phyloP scores from a whole-genome alignment of 2,797 vertebrate genomes.

The Coregonus suidteri region DNA sequence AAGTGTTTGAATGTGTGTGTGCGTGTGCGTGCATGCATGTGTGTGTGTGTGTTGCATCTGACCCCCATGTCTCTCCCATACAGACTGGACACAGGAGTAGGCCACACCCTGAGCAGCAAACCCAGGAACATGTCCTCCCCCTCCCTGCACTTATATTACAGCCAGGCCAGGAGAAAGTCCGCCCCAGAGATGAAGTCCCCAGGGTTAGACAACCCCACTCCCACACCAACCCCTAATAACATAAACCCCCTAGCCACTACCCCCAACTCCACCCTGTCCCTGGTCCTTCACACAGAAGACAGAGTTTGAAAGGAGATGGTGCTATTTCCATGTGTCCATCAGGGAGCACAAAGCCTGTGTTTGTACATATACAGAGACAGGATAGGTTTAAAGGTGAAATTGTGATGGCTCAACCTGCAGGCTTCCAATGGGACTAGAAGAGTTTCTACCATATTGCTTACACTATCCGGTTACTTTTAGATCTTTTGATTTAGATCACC shows the following conservation, averaged over 20 bases:
- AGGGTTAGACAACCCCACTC: conserved; percentile 66
- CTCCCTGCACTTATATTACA: conserved; percentile 74
- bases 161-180: conserved; percentile 67
- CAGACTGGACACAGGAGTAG: conserved; percentile 60
- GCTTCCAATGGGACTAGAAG: neutral
- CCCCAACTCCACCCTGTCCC: neutral
- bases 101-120: conserved; percentile 64
- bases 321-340: neutral
- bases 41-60: conserved; percentile 31
- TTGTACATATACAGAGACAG: neutral
- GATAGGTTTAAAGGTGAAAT: neutral
- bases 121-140: conserved; percentile 74
- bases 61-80: conserved; percentile 59
- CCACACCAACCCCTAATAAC: conserved; percentile 26
- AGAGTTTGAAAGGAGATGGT: neutral
- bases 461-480: neutral
- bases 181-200: conserved; percentile 30
- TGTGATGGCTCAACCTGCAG: neutral
- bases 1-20: conserved; percentile 10
- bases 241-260: neutral
- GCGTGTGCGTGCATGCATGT: neutral
- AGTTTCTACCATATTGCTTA: neutral
- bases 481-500: neutral
- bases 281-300: neutral
- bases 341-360: neutral